phyloP scores from a whole-genome alignment of 2,113 vertebrate species.

The Fregetta grallaria region DNA sequence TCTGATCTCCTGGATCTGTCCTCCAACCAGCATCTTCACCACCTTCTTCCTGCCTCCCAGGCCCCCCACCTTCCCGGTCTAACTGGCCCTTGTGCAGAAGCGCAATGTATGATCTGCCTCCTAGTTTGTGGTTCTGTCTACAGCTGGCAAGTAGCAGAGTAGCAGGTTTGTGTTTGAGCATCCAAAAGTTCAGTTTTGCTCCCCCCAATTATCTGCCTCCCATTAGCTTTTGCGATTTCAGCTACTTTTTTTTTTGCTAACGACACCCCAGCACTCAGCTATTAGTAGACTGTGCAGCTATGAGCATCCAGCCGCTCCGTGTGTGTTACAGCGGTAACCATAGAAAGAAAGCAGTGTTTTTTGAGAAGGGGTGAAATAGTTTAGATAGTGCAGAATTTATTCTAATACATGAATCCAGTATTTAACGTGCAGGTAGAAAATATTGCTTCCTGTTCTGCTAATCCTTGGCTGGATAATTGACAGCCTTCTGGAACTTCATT shows the following conservation, averaged over 20 bases:
- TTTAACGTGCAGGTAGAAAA: constrained; percentile 8
- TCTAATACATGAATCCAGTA: neutral
- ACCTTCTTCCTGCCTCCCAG: neutral
- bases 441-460: constrained; percentile 8
- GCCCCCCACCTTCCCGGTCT: neutral
- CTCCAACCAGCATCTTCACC: neutral
- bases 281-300: neutral
- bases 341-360: neutral
- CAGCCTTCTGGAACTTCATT: constrained; percentile 42
- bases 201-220: neutral
- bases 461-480: constrained; percentile 31
- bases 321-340: neutral
- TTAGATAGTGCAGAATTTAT: neutral
- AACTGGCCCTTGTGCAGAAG: neutral
- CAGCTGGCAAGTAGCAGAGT: neutral
- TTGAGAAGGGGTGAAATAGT: neutral
- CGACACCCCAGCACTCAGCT: neutral
- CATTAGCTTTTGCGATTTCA: neutral
- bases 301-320: neutral
- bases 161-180: neutral
- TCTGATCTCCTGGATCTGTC: neutral
- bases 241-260: neutral
- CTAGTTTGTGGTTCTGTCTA: accelerated
- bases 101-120: accelerated
- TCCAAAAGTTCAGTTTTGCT: neutral